Base-by-base conservation (phyloP, 2,888 invertebrate genomes). In the Nymphalis polychloros region DNA sequence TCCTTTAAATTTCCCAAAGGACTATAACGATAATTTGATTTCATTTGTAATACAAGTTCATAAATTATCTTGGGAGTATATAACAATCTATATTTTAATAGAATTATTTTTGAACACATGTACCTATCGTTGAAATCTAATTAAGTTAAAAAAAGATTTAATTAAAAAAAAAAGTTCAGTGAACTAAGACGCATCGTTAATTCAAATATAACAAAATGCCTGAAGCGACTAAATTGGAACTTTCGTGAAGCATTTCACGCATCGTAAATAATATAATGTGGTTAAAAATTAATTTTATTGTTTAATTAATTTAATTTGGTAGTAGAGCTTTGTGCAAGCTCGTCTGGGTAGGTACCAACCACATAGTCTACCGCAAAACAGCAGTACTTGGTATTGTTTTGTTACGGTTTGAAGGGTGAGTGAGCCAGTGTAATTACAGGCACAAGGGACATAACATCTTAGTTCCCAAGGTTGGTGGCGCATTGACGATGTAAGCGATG, bases 1-100 rank as follows among this genome's bases (percentile, higher is more conserved):
- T 64, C 65, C 61, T 23, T 63, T 63, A 63, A 63, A 73, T 73
- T 73, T 73, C 72, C 72, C 71, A 59, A 63, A 59, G 67, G 72
- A 63, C 49, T 23, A 31, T 63, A 31, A 59, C 55, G 63, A 64
- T 64, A 70, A 67, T 69, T 68, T 61, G 66, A 64, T 66, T 72
- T 64, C 62, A 64, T 70, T 63, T 67, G 59, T 68, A 68, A 66
- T 57, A 63, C 50, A 60, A 67, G 57, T 63, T 61, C 41, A 50
- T 62, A n/a, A 67, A 64, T 60, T 62, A 62, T 67, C 50, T 65
- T 19, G 72, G 71, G 69, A 59, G 41, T 59, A n/a, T 27, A 8
- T 31, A 7, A 27, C 16, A 6, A 35, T 31, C 55, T 10, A 55
- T 55, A 35, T 55, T 55, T 55, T n/a, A 55, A 20, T 35, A 8